These are phyloP conservation scores for Lutraria rhynchaena DNA, from an alignment of 1,140 invertebrate genomes.

Conservation along the genomic window DNA sequence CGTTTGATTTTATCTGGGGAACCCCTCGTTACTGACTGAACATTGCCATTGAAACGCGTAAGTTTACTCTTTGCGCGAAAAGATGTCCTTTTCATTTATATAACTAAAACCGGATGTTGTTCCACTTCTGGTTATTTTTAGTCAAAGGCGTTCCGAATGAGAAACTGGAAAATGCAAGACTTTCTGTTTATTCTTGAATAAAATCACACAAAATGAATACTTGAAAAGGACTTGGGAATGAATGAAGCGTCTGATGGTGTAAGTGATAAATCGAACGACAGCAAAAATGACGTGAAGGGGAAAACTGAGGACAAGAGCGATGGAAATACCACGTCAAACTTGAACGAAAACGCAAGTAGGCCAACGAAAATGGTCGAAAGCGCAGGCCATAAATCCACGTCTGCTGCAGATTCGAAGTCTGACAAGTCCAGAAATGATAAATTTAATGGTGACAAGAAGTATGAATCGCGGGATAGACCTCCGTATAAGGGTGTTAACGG, in stretches of 20 bases:
- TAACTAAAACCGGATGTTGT: too few species aligned
- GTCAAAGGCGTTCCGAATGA: too few species aligned
- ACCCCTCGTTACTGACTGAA: too few species aligned
- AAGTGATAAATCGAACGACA: conserved; percentile 33
- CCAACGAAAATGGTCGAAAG: conserved; percentile 53
- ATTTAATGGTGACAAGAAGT: conserved; percentile 1
- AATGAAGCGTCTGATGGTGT: conserved; percentile 57
- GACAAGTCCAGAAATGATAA: conserved; percentile 39
- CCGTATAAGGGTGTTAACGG: conserved; percentile 40
- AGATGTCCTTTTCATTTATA: too few species aligned
- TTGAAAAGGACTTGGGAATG: conserved; percentile 49
- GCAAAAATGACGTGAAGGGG: conserved; percentile 22
- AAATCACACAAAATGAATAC: conserved; percentile 12
- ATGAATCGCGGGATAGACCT: conserved; percentile 30
- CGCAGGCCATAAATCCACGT: conserved; percentile 15
- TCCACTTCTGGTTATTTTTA: too few species aligned
- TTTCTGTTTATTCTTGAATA: background rate
- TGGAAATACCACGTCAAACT: conserved; percentile 31
- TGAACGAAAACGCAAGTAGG: conserved; percentile 61
- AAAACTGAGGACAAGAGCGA: background rate
- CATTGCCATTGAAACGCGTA: too few species aligned
- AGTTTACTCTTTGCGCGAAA: too few species aligned
- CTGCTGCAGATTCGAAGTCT: conserved; percentile 9
- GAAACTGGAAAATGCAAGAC: too few species aligned
- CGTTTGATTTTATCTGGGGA: too few species aligned